Conservation (phyloP, 2,888 invertebrate species). For the Drosophila paranaensis region DNA sequence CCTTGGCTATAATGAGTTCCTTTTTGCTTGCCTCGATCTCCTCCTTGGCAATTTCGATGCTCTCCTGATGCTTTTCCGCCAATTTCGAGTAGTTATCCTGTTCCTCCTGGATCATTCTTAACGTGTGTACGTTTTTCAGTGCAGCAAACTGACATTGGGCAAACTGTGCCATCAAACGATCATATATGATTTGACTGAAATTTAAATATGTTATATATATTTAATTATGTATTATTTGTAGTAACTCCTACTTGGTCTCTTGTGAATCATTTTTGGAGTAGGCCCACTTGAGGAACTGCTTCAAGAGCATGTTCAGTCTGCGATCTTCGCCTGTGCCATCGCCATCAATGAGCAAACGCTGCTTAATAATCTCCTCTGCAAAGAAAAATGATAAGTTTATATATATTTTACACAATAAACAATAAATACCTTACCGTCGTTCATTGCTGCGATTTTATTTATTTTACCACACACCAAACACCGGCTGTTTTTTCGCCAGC, state of each 20-base stretch:
- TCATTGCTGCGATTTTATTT: slow-evolving; percentile 25
- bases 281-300: slow-evolving; percentile 93
- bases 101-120: slow-evolving; percentile 93
- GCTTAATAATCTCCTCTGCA: slow-evolving; percentile 96
- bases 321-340: slow-evolving; percentile 99
- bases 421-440: slow-evolving; percentile 40
- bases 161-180: slow-evolving; percentile 92
- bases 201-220: no score
- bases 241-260: slow-evolving; percentile 87
- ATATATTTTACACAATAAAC: neutral
- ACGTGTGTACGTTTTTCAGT: slow-evolving; percentile 91
- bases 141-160: slow-evolving; percentile 95
- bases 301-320: slow-evolving; percentile 92
- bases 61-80: slow-evolving; percentile 90
- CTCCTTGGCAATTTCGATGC: slow-evolving; percentile 91
- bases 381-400: neutral
- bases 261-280: slow-evolving; percentile 88
- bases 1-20: slow-evolving; percentile 92
- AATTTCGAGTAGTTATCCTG: slow-evolving; percentile 92
- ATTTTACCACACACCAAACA: slow-evolving; percentile 18
- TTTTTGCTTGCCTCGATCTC: slow-evolving; percentile 93
- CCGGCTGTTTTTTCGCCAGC: slow-evolving; percentile 29
- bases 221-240: neutral
- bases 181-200: slow-evolving; percentile 88
- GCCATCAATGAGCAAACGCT: slow-evolving; percentile 96